Base-by-base conservation (phyloP, 2,797 vertebrate species). In the Dicrostonyx torquatus region DNA sequence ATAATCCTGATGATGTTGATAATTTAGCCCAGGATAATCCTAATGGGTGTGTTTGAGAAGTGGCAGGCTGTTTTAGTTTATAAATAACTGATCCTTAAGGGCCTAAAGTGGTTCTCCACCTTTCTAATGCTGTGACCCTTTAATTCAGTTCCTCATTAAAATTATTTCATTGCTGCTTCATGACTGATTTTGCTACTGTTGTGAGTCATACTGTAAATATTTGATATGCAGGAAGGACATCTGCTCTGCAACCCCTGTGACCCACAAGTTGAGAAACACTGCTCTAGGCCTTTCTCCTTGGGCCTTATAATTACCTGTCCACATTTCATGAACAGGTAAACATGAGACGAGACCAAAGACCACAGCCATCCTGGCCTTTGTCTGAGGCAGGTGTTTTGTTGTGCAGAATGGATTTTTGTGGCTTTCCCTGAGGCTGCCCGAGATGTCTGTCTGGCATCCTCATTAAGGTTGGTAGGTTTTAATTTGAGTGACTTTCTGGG, bases 401-500 rank as follows among this genome's bases (percentile, higher is more conserved):
- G 87, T 92, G 91, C 97, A 97, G 96, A 98, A 95, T 97, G 94
- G 93, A 97, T 98, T 98, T 98, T 97, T 96, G 89, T 96, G 94
- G 62, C 93, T 97, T 90, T 97, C 90, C 94, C 93, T 96, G 95
- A 93, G 87, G 34, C 64, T 97, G 88, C 80, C 94, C 95, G 92
- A 97, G 93, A 78, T 79, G 85, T 94, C 50, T 94, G 91, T 97
- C 97, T 98, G 98, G 97, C 97, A 98, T 95, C 73, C 97, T 98
- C 97, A 97, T 98, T 98, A 97, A 97, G 96, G 97, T 86, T 95
- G 87, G 86, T 98, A 97, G 94, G 94, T 97, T 97, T 97, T 96
- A 96, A 97, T 97, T 97, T 97, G 96, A 98, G 96, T 97, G 96
- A 94, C 93, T 98, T 98, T 97, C 98, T 98, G 97, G 97, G 98